Conservation (phyloP, 1,140 invertebrate genomes). For the Melanaphis sacchari region DNA sequence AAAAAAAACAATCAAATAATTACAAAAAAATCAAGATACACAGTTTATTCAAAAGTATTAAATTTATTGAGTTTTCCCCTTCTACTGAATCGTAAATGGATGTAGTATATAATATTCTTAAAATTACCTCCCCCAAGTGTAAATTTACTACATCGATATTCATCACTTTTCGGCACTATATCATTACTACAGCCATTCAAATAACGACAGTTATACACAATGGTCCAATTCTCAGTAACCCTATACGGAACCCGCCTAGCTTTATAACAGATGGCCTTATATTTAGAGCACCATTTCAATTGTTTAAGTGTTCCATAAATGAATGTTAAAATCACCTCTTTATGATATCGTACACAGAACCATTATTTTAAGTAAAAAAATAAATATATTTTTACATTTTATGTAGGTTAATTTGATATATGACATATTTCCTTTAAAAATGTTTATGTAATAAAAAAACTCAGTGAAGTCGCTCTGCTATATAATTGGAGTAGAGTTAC, state of each 20-base stretch:
- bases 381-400: not conserved
- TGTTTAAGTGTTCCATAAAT: conserved; percentile 2
- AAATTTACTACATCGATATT: not conserved
- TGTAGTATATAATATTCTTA: not conserved
- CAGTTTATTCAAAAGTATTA: not conserved
- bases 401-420: not conserved
- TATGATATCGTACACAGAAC: not conserved
- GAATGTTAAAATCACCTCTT: not conserved
- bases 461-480: too few species aligned
- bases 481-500: too few species aligned
- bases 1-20: not conserved
- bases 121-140: not conserved
- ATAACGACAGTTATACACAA: conserved; percentile 17
- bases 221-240: conserved; percentile 17
- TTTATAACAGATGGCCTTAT: conserved; percentile 23
- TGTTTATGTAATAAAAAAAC: not conserved
- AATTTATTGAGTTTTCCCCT: not conserved
- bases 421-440: not conserved
- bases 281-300: conserved; percentile 21
- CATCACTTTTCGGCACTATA: conserved; percentile 2
- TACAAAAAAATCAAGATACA: not conserved
- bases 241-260: not conserved
- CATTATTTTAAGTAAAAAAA: not conserved
- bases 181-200: not conserved
- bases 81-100: not conserved